Evolutionary conservation across 2,888 invertebrate species (phyloP), one percentile per base, ranked within the genome.

Genomic region (Watsonalla cultraria): DNA sequence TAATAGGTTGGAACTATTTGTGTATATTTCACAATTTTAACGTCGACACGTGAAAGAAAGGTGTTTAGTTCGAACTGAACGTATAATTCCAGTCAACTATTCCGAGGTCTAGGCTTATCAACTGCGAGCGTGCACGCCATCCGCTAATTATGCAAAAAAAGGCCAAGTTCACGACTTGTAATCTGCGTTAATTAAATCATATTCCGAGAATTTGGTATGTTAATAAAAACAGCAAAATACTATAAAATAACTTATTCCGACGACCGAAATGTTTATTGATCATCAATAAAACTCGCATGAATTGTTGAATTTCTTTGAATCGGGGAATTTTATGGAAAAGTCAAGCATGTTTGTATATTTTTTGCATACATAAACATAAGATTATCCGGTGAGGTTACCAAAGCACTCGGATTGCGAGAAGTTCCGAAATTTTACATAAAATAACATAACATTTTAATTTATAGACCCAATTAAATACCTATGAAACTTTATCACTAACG

Each of bases 261-360:
- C 34, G 33, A 51, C 53, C 53, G 56, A 52, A 74, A 70, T 61
- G 62, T 66, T 75, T 74, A 79, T 74, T 76, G 69, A 54, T 66
- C 68, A 62, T 68, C 69, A 66, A 67, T 66, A 60, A 51, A 57
- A 45, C 62, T 61, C 61, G 61, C 68, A 62, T 69, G 56, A 60
- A 65, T 48, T 37, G 42, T 8, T 8, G 60, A 60, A 61, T 58
- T 77, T 71, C 73, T 59, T 53, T 53, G 70, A 69, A 71, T 54
- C 56, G 50, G 49, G 54, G 54, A 56, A 61, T 64, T 62, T 59
- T 37, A 8, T 37, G 8, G 37, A 42, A 42, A 11, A 42, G 11
- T 42, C 42, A 5, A 8, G 47, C 14, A 37, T 46, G 7, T 53
- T 51, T 51, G 51, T 51, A 53, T 33, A 46, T 51, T 48, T 51